A percentile compares a stretch with the other conserved stretches of the same genome.
These are phyloP conservation scores for Mungos mungo DNA, from an alignment of 2,113 vertebrate species.

Conservation along the genomic window DNA sequence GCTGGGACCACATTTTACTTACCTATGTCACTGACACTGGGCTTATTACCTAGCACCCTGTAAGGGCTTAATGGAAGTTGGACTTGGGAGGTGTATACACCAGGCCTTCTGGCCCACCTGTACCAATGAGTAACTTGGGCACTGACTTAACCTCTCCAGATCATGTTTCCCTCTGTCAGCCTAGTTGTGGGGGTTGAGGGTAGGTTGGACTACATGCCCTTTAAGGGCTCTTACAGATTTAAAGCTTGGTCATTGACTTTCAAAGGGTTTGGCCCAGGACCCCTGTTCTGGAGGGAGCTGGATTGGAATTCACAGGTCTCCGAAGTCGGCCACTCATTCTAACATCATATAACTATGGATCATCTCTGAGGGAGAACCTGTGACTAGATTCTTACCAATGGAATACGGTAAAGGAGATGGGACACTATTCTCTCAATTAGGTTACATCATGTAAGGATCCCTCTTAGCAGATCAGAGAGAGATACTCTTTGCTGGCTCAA, in stretches of 20 bases:
- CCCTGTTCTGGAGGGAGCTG: neutral
- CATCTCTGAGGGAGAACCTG: neutral
- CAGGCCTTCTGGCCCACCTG: neutral
- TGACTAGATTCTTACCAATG: neutral
- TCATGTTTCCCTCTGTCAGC: neutral
- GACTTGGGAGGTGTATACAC: neutral
- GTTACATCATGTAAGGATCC: neutral
- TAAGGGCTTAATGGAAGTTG: neutral
- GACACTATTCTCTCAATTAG: neutral
- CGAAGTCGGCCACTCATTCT: neutral
- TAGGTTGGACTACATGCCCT: neutral
- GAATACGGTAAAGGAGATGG: neutral
- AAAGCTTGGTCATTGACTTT: neutral
- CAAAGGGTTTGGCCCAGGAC: neutral
- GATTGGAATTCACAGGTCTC: neutral
- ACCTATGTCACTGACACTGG: neutral
- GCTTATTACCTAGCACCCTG: neutral
- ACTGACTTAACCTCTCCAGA: neutral
- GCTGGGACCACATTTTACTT: neutral
- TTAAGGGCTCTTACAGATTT: neutral
- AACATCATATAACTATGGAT: neutral
- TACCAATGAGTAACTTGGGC: neutral
- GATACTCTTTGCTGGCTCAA: neutral
- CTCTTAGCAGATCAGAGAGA: neutral
- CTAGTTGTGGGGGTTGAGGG: neutral